phyloP scores from a whole-genome alignment of 2,113 vertebrate genomes.

The Oryctolagus cuniculus region DNA sequence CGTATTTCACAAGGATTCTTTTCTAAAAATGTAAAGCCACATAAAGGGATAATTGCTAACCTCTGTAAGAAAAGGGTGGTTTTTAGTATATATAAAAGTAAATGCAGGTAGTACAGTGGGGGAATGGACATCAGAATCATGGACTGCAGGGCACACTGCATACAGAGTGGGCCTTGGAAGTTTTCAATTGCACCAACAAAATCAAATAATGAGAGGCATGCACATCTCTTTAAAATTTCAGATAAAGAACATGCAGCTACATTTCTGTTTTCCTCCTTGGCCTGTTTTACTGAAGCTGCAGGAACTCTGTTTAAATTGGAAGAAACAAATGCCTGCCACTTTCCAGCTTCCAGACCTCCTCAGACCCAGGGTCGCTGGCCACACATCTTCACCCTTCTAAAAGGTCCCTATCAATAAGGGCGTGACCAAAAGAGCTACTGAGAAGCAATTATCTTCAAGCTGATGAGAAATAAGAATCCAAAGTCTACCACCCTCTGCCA shows the following conservation, averaged over 20 bases:
- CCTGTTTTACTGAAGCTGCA: background rate
- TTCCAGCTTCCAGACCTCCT: background rate
- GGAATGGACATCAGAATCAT: background rate
- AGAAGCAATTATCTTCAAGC: background rate
- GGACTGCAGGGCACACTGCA: background rate
- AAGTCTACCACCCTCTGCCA: background rate
- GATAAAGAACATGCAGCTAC: background rate
- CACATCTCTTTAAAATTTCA: background rate
- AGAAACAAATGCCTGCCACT: background rate
- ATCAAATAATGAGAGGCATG: background rate
- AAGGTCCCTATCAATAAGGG: background rate
- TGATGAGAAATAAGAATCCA: background rate
- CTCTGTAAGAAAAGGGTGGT: slow-evolving; percentile 65
- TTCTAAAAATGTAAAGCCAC: slow-evolving; percentile 84
- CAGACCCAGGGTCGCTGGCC: background rate
- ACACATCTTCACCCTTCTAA: background rate
- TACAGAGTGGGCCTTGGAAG: background rate
- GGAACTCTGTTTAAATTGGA: background rate
- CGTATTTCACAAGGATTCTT: slow-evolving; percentile 61
- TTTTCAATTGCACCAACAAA: background rate
- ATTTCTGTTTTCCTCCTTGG: background rate
- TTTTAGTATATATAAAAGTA: background rate
- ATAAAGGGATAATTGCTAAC: slow-evolving; percentile 76
- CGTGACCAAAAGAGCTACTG: no score
- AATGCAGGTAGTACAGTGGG: background rate